Conservation (phyloP, 2,888 invertebrate genomes). For the Aromia moschata region DNA sequence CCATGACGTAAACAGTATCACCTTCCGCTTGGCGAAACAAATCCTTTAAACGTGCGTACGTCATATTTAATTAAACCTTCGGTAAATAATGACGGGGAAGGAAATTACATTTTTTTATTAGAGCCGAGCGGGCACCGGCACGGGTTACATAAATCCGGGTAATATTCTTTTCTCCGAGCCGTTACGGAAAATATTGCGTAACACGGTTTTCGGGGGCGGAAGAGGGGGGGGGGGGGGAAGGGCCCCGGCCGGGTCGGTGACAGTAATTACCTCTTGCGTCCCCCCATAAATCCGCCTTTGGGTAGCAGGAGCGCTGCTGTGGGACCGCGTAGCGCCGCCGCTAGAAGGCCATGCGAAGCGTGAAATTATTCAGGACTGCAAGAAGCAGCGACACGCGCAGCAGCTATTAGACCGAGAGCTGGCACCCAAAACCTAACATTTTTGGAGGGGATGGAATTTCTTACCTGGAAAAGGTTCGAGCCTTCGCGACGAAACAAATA, state of each 20-base stretch:
- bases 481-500: too few relatives aligned
- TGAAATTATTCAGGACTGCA: slow-evolving; percentile 24
- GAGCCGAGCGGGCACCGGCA: not conserved
- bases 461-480: too few relatives aligned
- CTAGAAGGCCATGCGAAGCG: slow-evolving; percentile 19
- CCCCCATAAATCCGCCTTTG: slow-evolving; percentile 17
- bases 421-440: too few relatives aligned
- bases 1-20: too few relatives aligned
- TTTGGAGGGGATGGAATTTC: too few relatives aligned
- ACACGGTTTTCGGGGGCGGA: not conserved
- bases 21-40: too few relatives aligned
- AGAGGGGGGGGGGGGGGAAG: not conserved
- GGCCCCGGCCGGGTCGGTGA: slow-evolving; percentile 2
- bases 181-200: slow-evolving; percentile 7
- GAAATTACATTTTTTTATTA: not conserved
- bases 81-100: not conserved
- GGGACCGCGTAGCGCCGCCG: too few relatives aligned
- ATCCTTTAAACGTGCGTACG: not conserved
- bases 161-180: slow-evolving; percentile 3
- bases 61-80: not conserved
- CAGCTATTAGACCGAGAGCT: too few relatives aligned
- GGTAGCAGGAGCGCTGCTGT: slow-evolving; percentile 4
- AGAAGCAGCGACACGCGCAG: slow-evolving; percentile 22
- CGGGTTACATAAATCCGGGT: not conserved
- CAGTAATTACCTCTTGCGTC: slow-evolving; percentile 15